Conservation (phyloP, 1,140 invertebrate species). For the Aphis gossypii region DNA sequence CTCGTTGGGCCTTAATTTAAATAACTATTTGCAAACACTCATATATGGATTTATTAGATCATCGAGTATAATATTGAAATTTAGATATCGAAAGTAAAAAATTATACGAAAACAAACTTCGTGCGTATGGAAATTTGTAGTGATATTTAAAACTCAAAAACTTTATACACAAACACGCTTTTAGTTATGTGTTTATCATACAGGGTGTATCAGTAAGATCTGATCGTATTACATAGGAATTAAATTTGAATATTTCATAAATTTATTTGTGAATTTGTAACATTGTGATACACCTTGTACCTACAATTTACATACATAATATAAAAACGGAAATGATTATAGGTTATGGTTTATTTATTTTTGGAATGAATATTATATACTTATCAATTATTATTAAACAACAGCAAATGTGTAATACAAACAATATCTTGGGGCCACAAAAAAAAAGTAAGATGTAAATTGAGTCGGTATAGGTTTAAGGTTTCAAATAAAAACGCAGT, state of each 20-base stretch:
- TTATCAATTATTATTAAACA: neutral
- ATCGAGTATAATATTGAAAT: neutral
- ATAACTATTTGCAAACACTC: neutral
- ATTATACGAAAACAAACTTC: neutral
- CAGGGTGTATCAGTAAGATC: neutral
- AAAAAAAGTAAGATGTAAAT: neutral
- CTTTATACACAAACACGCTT: neutral
- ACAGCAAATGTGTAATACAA: neutral
- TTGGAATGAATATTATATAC: neutral
- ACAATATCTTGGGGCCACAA: neutral
- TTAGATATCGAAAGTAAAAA: slow-evolving; percentile 13
- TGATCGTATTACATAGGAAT: neutral
- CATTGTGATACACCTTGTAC: neutral
- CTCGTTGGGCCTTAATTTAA: neutral
- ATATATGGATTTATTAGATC: neutral
- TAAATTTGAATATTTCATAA: neutral
- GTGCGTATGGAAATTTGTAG: neutral
- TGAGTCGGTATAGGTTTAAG: neutral
- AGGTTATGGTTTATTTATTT: neutral
- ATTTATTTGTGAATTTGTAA: neutral
- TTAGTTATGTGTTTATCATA: neutral
- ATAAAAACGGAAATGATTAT: neutral
- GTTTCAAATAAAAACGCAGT: neutral
- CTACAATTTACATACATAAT: too few relatives aligned
- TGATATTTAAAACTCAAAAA: neutral